These are phyloP conservation scores for Sphecodes monilicornis DNA, from an alignment of 2,888 invertebrate genomes.

Conservation along the genomic window DNA sequence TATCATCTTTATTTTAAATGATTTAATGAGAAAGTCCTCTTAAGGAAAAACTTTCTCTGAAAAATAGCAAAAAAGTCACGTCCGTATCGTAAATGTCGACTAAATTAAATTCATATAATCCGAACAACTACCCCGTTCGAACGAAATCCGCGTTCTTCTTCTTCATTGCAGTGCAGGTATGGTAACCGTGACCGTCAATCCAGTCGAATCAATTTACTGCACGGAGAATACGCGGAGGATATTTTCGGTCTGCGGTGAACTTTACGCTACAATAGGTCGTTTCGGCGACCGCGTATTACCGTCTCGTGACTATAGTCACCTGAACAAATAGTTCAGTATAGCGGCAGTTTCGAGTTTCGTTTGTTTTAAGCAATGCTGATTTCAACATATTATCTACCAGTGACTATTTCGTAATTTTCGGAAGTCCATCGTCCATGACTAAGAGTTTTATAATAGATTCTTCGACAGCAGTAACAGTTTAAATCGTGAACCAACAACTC, in stretches of 20 bases:
- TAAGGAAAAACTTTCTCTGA: too few species aligned
- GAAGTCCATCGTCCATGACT: neutral
- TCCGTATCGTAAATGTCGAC: neutral
- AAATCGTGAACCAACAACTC: too few species aligned
- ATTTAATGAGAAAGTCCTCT: too few species aligned
- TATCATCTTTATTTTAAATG: too few species aligned
- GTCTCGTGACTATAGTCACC: neutral
- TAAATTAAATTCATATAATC: neutral
- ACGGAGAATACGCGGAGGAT: neutral
- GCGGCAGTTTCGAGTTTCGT: neutral
- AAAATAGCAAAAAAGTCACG: too few species aligned
- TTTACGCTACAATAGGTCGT: neutral
- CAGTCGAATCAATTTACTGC: neutral
- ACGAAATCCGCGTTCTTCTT: neutral
- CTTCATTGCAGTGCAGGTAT: neutral
- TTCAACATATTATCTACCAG: neutral
- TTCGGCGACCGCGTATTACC: neutral
- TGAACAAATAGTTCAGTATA: neutral
- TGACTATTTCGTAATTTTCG: neutral
- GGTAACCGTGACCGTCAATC: slow-evolving; percentile 15
- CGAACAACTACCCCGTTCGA: neutral
- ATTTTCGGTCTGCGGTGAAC: slow-evolving; percentile 4
- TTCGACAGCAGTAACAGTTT: too few species aligned
- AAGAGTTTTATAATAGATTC: too few species aligned
- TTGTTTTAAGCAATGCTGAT: neutral